phyloP scores from a whole-genome alignment of 2,888 invertebrate genomes.

The Ethmia dodecea region DNA sequence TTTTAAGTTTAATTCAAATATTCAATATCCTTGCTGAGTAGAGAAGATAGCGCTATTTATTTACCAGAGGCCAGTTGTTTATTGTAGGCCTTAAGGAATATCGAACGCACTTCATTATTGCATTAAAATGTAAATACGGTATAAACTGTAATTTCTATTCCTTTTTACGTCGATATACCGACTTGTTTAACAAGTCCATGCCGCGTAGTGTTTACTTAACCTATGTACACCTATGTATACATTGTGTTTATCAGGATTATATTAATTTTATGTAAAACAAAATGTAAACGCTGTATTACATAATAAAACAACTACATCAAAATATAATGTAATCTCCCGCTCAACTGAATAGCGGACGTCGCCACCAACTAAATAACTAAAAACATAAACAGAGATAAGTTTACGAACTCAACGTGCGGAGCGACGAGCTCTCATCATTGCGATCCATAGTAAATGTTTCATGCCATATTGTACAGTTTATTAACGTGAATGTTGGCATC shows the following conservation, averaged over 20 bases:
- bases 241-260: too few relatives aligned
- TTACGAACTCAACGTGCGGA: slow-evolving; percentile 1
- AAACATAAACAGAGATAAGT: slow-evolving; percentile 7
- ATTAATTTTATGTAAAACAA: too few relatives aligned
- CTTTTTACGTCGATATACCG: slow-evolving; percentile 17
- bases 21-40: too few relatives aligned
- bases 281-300: too few relatives aligned
- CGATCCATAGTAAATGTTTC: slow-evolving; percentile 41
- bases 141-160: slow-evolving; percentile 26
- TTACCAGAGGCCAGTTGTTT: too few relatives aligned
- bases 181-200: slow-evolving; percentile 13
- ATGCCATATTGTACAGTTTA: slow-evolving; percentile 56
- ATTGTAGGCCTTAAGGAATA: not conserved
- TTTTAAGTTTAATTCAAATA: too few relatives aligned
- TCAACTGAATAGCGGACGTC: too few relatives aligned
- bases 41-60: too few relatives aligned
- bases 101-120: slow-evolving; percentile 3
- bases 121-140: slow-evolving; percentile 8
- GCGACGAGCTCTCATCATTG: slow-evolving; percentile 18
- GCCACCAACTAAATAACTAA: too few relatives aligned
- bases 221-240: not conserved
- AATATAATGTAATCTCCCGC: too few relatives aligned
- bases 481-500: slow-evolving; percentile 65
- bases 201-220: slow-evolving; percentile 2
- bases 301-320: too few relatives aligned